A percentile compares a stretch with the other conserved stretches of the same genome.
phyloP scores from a whole-genome alignment of 2,113 vertebrate genomes.

The Carassius carassius region DNA sequence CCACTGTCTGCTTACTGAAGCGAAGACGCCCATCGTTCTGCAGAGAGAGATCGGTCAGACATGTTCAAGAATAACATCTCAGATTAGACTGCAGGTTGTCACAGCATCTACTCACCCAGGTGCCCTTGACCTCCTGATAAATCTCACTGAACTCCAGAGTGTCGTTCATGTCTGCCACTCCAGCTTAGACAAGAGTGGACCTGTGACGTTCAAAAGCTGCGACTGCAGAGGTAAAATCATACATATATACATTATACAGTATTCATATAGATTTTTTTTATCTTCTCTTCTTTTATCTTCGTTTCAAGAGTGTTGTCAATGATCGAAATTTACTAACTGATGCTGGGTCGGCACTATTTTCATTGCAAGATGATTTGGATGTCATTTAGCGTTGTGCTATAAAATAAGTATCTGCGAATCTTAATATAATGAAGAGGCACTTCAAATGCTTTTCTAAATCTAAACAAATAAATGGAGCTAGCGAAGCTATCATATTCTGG shows the following conservation, averaged over 20 bases:
- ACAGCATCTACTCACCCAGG: constrained; percentile 75
- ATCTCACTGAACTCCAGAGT: constrained; percentile 85
- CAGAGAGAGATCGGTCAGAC: background rate
- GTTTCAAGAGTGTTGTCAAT: background rate
- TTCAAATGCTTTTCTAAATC: background rate
- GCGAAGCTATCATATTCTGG: background rate
- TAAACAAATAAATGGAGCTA: constrained; percentile 6
- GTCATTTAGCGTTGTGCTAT: background rate
- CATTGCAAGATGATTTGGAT: background rate
- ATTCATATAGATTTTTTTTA: background rate
- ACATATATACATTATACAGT: background rate
- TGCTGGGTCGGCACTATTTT: background rate
- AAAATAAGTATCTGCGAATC: background rate
- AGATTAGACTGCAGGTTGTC: background rate
- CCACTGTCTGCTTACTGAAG: constrained; percentile 89
- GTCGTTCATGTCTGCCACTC: constrained; percentile 73
- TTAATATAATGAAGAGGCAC: background rate
- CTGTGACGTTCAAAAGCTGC: constrained; percentile 24
- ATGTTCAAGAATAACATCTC: background rate
- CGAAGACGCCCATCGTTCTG: constrained; percentile 93
- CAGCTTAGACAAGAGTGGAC: constrained; percentile 2
- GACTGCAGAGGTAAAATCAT: background rate
- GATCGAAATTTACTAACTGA: background rate
- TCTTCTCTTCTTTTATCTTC: background rate
- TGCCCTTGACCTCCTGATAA: constrained; percentile 86